Base-by-base conservation (phyloP, 2,888 invertebrate genomes). In the Dasysyrphus albostriatus region DNA sequence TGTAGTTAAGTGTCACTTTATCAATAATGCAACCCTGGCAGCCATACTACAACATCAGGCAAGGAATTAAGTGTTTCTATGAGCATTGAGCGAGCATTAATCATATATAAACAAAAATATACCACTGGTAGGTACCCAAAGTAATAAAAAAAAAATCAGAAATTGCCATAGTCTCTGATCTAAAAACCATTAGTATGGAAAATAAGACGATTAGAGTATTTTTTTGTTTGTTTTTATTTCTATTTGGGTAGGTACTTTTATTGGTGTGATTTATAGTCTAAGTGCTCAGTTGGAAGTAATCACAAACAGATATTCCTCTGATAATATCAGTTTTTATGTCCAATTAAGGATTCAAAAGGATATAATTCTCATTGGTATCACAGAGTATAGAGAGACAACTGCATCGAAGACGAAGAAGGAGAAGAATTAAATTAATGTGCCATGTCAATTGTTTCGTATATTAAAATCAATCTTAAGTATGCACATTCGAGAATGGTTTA, bases 311-410 rank as follows among this genome's bases (percentile, higher is more conserved):
- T 49, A 49, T 65, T 32, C 29, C 34, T 49, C 24, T 19, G 61
- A 61, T 75, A 51, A 69, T 75, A 70, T 29, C 67, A 37, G 37
- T 10, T 72, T 84, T 84, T 76, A 84, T 51, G 76, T 76, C 67
- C 72, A 81, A 84, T 84, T 84, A 76, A 76, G 76, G 72, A 80
- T 76, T 59, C 54, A 9, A 24, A 24, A 24, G 3, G 24, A 3
- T n/a, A 24, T 24, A 24, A 24, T 24, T 2, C 1, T 5, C 5
- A 67, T 72, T 47, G 42, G 10, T 24, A 34, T 54, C 24, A 16
- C 32, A 24, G 3, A 7, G 9, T 3, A 34, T 32, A 24, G 24
- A 24, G 32, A 16, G 29, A 32, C 34, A 37, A 73, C 58, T 73
- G 73, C 59, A 73, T 7, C 3, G 24, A 24, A 2, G n/a, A n/a